Evolutionary conservation across 2,113 vertebrate genomes (phyloP).

Genomic region (Dipodomys stephensi): DNA sequence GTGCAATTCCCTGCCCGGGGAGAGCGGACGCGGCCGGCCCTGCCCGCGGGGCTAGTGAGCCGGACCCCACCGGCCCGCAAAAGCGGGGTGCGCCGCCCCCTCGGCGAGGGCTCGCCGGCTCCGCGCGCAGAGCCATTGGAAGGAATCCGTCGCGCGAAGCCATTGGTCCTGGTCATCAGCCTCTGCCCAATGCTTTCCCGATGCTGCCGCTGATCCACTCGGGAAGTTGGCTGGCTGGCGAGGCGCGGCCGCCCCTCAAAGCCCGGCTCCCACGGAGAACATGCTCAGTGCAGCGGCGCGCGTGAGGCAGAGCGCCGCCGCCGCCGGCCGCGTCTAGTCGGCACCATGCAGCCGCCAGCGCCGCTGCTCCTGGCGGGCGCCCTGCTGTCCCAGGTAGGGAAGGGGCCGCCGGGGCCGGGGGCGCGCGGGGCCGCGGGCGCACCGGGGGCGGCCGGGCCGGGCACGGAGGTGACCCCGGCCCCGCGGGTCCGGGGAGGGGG

Average conservation of each 20-base stretch:
- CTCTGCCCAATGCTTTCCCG: conserved; percentile 95
- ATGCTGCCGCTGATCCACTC: conserved; percentile 98
- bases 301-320: conserved; percentile 93
- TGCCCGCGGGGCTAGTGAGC: conserved; percentile 82
- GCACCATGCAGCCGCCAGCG: conserved; percentile 94
- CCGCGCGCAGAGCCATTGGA: conserved; percentile 84
- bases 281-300: conserved; percentile 96
- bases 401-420: conserved; percentile 49
- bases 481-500: neutral
- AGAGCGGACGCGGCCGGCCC: conserved; percentile 73
- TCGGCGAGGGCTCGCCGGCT: too few relatives aligned
- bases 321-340: conserved; percentile 92
- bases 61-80: conserved; percentile 81
- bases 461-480: conserved; percentile 39
- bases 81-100: conserved; percentile 73
- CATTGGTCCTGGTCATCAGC: conserved; percentile 97
- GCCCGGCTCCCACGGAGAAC: conserved; percentile 97
- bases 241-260: conserved; percentile 93
- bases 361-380: conserved; percentile 90
- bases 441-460: neutral
- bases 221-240: conserved; percentile 96
- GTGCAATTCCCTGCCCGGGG: conserved; percentile 74
- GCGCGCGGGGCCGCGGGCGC: conserved; percentile 26
- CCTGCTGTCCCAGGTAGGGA: conserved; percentile 97
- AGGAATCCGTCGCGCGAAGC: conserved; percentile 95